phyloP scores from a whole-genome alignment of 2,113 vertebrate genomes.

The Dromas ardeola region DNA sequence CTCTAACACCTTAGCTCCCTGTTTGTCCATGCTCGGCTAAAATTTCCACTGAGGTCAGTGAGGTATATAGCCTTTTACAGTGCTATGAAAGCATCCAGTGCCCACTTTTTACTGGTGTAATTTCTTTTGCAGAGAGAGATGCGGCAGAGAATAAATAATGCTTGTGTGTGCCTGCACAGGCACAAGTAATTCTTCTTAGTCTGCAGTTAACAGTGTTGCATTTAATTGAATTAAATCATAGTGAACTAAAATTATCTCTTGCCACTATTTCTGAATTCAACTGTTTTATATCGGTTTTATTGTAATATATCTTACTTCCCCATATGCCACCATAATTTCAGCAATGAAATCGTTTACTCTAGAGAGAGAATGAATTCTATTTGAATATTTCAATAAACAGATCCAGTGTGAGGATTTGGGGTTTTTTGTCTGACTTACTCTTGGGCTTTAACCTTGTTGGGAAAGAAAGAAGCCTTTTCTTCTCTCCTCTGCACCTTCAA shows the following conservation, averaged over 20 bases:
- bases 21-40: not conserved
- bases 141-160: conserved; percentile 29
- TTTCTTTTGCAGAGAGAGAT: not conserved
- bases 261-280: conserved; percentile 53
- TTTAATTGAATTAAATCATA: conserved; percentile 73
- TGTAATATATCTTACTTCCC: conserved; percentile 65
- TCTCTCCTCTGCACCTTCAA: not conserved
- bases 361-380: conserved; percentile 55
- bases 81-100: not conserved
- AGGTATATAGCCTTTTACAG: not conserved
- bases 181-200: conserved; percentile 39
- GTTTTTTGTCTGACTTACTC: not conserved
- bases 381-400: conserved; percentile 74
- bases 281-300: conserved; percentile 70
- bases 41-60: not conserved
- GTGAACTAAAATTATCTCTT: conserved; percentile 65
- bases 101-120: not conserved
- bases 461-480: conserved; percentile 52
- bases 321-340: conserved; percentile 61
- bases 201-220: conserved; percentile 44
- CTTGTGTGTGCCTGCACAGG: not conserved
- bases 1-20: not conserved
- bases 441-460: conserved; percentile 54
- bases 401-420: conserved; percentile 17
- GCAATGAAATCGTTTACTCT: conserved; percentile 40